phyloP scores from a whole-genome alignment of 2,113 vertebrate genomes.

The Haemorhous mexicanus region DNA sequence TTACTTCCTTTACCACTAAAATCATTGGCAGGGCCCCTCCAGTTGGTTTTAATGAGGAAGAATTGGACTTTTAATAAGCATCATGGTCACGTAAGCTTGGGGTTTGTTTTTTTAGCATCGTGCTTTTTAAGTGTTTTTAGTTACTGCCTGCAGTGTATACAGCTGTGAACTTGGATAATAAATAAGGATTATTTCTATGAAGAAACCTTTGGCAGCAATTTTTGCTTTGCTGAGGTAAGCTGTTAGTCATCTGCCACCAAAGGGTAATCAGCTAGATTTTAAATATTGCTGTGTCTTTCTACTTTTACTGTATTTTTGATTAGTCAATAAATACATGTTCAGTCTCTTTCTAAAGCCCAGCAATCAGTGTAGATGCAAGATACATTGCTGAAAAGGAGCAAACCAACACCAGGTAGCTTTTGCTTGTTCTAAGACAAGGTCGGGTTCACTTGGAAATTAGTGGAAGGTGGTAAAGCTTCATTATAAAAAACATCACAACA shows the following conservation, averaged over 20 bases:
- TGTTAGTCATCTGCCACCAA: conserved; percentile 68
- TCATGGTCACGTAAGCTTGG: conserved; percentile 34
- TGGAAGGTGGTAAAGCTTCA: not conserved
- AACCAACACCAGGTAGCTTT: not conserved
- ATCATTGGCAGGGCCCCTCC: not conserved
- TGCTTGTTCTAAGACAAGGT: conserved; percentile 9
- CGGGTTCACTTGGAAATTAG: conserved; percentile 13
- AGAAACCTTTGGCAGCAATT: conserved; percentile 63
- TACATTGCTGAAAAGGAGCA: conserved; percentile 22
- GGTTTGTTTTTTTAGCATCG: conserved; percentile 39
- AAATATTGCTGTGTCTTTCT: conserved; percentile 71
- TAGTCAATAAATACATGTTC: conserved; percentile 65
- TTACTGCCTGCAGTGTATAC: conserved; percentile 62
- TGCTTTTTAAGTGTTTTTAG: conserved; percentile 62
- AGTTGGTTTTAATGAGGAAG: conserved; percentile 24
- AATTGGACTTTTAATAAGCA: conserved; percentile 50
- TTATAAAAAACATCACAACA: conserved; percentile 1
- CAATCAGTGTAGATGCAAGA: conserved; percentile 43
- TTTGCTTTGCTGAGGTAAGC: conserved; percentile 68
- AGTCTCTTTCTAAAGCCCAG: conserved; percentile 46
- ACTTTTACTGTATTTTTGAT: conserved; percentile 71
- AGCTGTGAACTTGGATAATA: conserved; percentile 70
- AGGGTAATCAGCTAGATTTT: conserved; percentile 68
- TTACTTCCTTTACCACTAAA: not conserved
- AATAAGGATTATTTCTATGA: conserved; percentile 67